Evolutionary conservation across 2,888 invertebrate species (phyloP), one percentile per base, ranked within the genome.

Genomic region (Gymnosoma rotundatum): DNA sequence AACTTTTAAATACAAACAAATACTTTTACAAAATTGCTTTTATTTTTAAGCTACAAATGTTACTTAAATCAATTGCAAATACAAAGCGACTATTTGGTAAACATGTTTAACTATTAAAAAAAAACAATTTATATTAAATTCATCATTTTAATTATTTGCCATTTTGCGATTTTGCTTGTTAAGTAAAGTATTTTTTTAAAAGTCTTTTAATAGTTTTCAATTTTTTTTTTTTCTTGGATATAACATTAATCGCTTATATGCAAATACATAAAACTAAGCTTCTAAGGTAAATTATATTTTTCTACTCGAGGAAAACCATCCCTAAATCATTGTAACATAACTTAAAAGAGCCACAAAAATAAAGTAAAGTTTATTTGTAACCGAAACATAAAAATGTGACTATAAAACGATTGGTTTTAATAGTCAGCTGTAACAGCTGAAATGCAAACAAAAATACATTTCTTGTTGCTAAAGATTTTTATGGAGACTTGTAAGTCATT

Each of bases 401-500:
- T 52, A 78, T 78, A 70, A 84, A 81, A 76, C 72, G 76, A 73
- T 64, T 64, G 63, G 32, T 60, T 78, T 73, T 78, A 63, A 78
- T 81, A 74, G 63, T 42, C 52, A 52, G 32, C 21, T 16, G 38
- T 60, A 42, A 69, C 32, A 60, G 20, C 12, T 48, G 58, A 20
- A 56, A 72, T 45, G 25, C 42, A n/a, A 60, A 42, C 16, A 60
- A 12, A 3, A 42, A 36, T 45, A 54, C 16, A 16, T 50, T 38
- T n/a, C n/a, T 32, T 32, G 54, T 36, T 72, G 56, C 67, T 72
- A 20, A 79, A 70, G 21, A 73, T 67, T 83, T 80, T 80, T 54
- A 81, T 78, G 83, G 73, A 50, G 73, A 64, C 61, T 69, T 84
- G 83, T 84, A 84, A 84, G 63, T 67, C 83, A 84, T 84, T 81